Evolutionary conservation across 2,888 invertebrate species (phyloP), one percentile per base, ranked within the genome.

Genomic region (Atethmia centrago): DNA sequence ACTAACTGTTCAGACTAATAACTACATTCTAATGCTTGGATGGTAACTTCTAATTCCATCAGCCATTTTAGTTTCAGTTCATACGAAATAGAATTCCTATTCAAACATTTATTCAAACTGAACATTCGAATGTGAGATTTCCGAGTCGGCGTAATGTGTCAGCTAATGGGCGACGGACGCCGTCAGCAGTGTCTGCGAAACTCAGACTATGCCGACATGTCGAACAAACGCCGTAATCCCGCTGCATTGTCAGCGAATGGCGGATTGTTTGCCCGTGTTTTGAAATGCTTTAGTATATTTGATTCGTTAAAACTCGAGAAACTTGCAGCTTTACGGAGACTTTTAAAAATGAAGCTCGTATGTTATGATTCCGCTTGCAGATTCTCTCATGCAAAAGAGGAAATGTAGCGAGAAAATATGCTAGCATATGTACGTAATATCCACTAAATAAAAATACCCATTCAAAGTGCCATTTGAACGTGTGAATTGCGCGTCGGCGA

Each of bases 371-470:
- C 36, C 14, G 28, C 31, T 62, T 65, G 56, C 51, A 82, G 16
- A 47, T 56, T 77, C 28, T 40, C n/a, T 61, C 49, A 42, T 49
- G 25, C 45, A 51, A 76, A 61, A 49, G 45, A 55, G 55, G 66
- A 51, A 80, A 78, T 71, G 80, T 79, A 58, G 28, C 67, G 53
- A 64, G 70, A 51, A 71, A 74, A 84, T 80, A 75, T 75, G 67
- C 65, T 45, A 53, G 64, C 82, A 63, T 68, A 74, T 49, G 74
- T 55, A 66, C 45, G 69, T 66, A 63, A 80, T 79, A 84, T 61
- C 71, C 65, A 82, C 85, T 84, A 81, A 84, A 82, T 84, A 82
- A 84, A 84, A 84, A 84, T 73, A 76, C 71, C 81, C 82, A 76
- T 82, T 82, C 70, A 62, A 81, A 81, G 85, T 71, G 70, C 77